Base-by-base conservation (phyloP, 2,797 vertebrate species). In the Loriculus beryllinus region DNA sequence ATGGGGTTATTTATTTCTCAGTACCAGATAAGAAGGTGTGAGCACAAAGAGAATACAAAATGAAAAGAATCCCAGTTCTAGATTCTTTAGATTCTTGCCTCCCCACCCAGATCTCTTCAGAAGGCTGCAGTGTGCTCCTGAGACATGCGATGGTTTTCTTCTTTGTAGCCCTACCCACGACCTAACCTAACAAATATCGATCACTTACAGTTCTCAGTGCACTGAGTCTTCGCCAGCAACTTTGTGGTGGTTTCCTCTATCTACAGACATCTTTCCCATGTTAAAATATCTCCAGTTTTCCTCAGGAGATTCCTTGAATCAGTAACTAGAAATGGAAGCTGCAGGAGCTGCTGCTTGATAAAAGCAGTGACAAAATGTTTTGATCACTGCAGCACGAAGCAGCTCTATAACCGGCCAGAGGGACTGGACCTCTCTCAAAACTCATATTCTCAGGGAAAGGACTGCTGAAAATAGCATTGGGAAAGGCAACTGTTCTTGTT, bases 71-170 rank as follows among this genome's bases (percentile, higher is more conserved):
- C 59, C 11, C 42, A 51, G 3, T 65, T 57, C 31, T 0, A 6
- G 86, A 90, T 97, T 86, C 92, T 64, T 96, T n/a, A 22, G 76
- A 96, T 96, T 91, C 80, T 76, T 96, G 57, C 59, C 48, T 96
- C 93, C 91, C 69, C 91, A 86, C 92, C 91, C 84, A 31, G 54
- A 71, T 63, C 80, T 90, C 82, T 70, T 51, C 47, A 56, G 83
- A 86, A 31, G 33, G 5, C 47, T 82, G 43, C 47, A 76, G 64
- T 51, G 18, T 33, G n/a, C 88, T 82, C 14, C 75, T 63, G 69
- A 26, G 42, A 16, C 37, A 21, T 1, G 1, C 10, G 33, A n/a
- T 28, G n/a, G 8, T 77, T 60, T 54, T 69, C 33, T 75, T 86
- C 43, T 57, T 39, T n/a, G 14, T 7, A 35, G 51, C 59, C 40